These are phyloP conservation scores for Chymomyza amoena DNA, from an alignment of 2,888 invertebrate genomes.

Conservation along the genomic window DNA sequence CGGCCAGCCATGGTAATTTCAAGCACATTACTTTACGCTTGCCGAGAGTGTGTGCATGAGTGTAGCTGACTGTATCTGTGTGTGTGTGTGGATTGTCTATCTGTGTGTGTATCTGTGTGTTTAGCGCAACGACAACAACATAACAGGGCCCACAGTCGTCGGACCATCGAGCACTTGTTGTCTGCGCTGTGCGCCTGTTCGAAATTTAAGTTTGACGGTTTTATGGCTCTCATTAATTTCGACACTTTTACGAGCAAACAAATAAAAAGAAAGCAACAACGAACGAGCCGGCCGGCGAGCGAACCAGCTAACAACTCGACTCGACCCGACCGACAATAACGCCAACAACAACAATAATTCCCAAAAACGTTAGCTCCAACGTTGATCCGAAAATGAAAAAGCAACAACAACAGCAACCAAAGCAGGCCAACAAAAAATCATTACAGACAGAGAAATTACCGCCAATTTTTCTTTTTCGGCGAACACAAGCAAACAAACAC, in stretches of 20 bases:
- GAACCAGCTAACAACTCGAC: too few species aligned
- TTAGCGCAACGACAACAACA: background rate
- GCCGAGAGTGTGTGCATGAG: background rate
- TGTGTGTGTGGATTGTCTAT: background rate
- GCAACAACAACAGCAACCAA: background rate
- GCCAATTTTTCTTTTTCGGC: background rate
- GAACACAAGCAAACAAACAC: background rate
- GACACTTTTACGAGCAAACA: conserved; percentile 75
- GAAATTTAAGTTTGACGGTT: conserved; percentile 78
- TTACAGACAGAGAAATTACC: background rate
- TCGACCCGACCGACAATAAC: too few species aligned
- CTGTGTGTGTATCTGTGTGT: conserved; percentile 1
- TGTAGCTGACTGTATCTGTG: background rate
- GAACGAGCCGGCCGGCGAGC: background rate
- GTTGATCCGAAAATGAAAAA: background rate
- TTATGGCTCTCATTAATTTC: conserved; percentile 76
- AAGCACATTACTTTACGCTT: background rate
- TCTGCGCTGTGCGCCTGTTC: conserved; percentile 73
- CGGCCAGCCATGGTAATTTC: conserved; percentile 11
- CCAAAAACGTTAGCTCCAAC: background rate
- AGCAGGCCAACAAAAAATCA: background rate
- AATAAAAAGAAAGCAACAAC: conserved; percentile 52
- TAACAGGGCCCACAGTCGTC: background rate
- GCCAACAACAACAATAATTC: background rate
- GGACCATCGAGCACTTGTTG: conserved; percentile 11